Conservation (phyloP, 2,888 invertebrate species). For the Ypsolopha scabrella region DNA sequence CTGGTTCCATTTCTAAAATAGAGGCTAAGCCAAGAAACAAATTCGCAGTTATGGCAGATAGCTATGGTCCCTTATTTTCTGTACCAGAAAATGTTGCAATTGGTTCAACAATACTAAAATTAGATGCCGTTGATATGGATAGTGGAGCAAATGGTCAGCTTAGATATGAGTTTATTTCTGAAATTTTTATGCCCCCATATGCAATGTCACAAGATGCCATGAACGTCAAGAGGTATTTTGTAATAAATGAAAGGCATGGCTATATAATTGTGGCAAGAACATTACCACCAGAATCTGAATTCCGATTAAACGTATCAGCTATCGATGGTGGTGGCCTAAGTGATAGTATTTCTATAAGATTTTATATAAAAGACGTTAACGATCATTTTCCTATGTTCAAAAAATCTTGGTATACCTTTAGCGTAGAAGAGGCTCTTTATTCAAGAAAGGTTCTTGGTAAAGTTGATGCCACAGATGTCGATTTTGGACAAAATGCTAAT, state of each 20-base stretch:
- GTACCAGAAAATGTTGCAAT: conserved; percentile 80
- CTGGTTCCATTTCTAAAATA: conserved; percentile 31
- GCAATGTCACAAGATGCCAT: conserved; percentile 44
- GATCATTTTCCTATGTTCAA: conserved; percentile 87
- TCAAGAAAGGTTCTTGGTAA: conserved; percentile 78
- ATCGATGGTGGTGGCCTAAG: conserved; percentile 80
- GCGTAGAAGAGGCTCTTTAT: conserved; percentile 84
- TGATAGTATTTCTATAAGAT: conserved; percentile 76
- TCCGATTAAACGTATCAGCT: conserved; percentile 81
- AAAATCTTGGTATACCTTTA: conserved; percentile 86
- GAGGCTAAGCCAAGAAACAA: conserved; percentile 49
- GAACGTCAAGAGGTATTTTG: conserved; percentile 76
- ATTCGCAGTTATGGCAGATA: conserved; percentile 35
- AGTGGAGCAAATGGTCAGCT: conserved; percentile 77
- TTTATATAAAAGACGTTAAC: conserved; percentile 84
- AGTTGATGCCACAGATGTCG: conserved; percentile 82
- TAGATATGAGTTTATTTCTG: conserved; percentile 77
- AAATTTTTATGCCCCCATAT: conserved; percentile 73
- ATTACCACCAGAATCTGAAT: conserved; percentile 80
- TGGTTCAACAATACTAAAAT: conserved; percentile 76
- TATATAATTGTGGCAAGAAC: conserved; percentile 79
- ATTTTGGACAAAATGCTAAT: conserved; percentile 84
- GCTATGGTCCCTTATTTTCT: conserved; percentile 72
- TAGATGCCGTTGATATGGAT: conserved; percentile 81
- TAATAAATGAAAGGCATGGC: conserved; percentile 80